phyloP scores from a whole-genome alignment of 2,113 vertebrate genomes.

The Onychostoma macrolepis region DNA sequence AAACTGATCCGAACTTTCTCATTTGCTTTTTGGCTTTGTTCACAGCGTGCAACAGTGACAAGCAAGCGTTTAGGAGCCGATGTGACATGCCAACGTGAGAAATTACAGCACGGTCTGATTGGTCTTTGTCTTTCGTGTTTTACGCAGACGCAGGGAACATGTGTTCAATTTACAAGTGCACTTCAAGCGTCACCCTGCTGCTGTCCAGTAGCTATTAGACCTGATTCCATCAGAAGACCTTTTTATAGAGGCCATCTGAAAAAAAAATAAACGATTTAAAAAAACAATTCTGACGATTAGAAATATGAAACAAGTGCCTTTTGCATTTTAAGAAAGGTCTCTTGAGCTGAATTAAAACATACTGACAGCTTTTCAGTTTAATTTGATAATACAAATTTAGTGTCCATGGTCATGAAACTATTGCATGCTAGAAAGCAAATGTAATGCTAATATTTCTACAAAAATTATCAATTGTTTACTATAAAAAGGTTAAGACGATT shows the following conservation, averaged over 20 bases:
- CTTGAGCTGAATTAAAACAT: not conserved
- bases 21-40: slow-evolving; percentile 1
- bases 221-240: slow-evolving; percentile 54
- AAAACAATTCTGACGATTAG: not conserved
- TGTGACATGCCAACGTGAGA: slow-evolving; percentile 67
- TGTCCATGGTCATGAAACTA: not conserved
- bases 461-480: not conserved
- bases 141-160: slow-evolving; percentile 71
- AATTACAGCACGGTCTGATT: slow-evolving; percentile 59
- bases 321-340: not conserved
- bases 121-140: slow-evolving; percentile 72
- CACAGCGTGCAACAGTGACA: slow-evolving; percentile 38
- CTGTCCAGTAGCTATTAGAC: slow-evolving; percentile 66
- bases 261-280: slow-evolving; percentile 28
- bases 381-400: not conserved
- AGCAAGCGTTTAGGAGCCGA: slow-evolving; percentile 7
- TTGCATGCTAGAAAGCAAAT: not conserved
- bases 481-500: not conserved
- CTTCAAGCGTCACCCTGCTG: slow-evolving; percentile 66
- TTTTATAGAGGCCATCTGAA: slow-evolving; percentile 46
- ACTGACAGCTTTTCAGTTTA: not conserved
- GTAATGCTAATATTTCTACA: no score
- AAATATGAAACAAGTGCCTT: not conserved
- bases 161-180: slow-evolving; percentile 71
- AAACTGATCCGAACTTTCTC: not conserved